Evolutionary conservation across 92 coral and sea anemone species (phyloP).

Genomic region (Pocillopora meandrina): DNA sequence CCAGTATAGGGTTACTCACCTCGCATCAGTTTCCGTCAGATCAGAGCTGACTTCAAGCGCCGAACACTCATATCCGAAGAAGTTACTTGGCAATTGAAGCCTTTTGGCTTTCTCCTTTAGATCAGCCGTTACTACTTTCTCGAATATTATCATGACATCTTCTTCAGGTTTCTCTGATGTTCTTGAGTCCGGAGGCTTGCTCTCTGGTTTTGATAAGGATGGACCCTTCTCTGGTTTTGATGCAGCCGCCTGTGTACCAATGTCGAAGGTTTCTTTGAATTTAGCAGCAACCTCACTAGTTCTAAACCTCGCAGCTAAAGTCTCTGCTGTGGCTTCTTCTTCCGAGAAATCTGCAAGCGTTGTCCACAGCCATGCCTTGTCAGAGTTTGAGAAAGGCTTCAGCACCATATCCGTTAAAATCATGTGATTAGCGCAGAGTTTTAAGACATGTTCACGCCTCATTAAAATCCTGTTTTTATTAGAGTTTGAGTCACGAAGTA

Average conservation of each 20-base stretch:
- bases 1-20: background rate
- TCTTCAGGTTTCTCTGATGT: slow-evolving; percentile 27
- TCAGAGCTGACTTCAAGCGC: background rate
- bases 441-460: slow-evolving; percentile 93
- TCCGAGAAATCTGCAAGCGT: slow-evolving; percentile 91
- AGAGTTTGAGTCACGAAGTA: slow-evolving; percentile 64
- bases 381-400: slow-evolving; percentile 77
- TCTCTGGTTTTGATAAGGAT: background rate
- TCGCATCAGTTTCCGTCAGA: background rate
- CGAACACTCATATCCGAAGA: slow-evolving; percentile 29
- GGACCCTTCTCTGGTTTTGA: background rate
- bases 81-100: slow-evolving; percentile 48
- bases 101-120: slow-evolving; percentile 57
- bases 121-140: slow-evolving; percentile 48
- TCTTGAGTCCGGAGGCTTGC: background rate
- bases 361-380: slow-evolving; percentile 90
- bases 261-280: slow-evolving; percentile 74
- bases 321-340: slow-evolving; percentile 73
- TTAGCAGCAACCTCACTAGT: slow-evolving; percentile 66
- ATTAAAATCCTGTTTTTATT: slow-evolving; percentile 75
- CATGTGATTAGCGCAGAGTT: slow-evolving; percentile 91
- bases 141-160: slow-evolving; percentile 44
- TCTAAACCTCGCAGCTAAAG: slow-evolving; percentile 84
- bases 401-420: slow-evolving; percentile 84
- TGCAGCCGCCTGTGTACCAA: slow-evolving; percentile 21